phyloP scores from a whole-genome alignment of 1,140 invertebrate genomes.

The Eciton burchellii region DNA sequence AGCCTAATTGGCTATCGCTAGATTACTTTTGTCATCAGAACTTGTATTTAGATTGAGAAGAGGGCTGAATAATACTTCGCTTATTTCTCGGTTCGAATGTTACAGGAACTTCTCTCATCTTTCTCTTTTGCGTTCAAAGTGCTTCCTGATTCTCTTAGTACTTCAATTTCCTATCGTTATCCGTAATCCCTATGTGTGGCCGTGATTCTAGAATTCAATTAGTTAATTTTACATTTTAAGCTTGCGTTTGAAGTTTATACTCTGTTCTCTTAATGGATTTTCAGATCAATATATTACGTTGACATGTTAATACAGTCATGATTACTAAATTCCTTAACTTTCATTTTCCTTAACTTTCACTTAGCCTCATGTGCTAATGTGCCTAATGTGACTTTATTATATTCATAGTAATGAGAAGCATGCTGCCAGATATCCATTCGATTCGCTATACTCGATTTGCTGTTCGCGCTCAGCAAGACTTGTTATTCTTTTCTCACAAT shows the following conservation, averaged over 20 bases:
- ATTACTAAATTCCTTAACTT: no score
- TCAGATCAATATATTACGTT: no score
- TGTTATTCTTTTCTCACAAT: background rate
- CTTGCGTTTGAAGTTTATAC: no score
- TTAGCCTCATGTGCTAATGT: background rate
- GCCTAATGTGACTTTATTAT: background rate
- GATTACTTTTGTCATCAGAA: background rate
- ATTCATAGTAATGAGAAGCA: background rate
- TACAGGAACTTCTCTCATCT: background rate
- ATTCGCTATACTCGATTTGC: background rate
- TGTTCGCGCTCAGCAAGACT: background rate
- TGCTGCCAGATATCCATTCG: background rate
- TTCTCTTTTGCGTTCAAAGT: background rate
- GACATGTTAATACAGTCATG: no score
- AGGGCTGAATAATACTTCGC: background rate
- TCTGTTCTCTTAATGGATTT: no score
- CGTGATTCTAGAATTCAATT: no score
- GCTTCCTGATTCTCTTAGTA: no score
- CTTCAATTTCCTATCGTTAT: no score
- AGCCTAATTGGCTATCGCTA: slow-evolving; percentile 1
- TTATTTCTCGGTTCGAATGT: background rate
- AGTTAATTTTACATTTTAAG: no score
- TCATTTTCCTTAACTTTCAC: no score
- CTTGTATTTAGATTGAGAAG: background rate
- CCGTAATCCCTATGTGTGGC: no score